phyloP scores from a whole-genome alignment of 2,888 invertebrate genomes.

The Euspilapteryx auroguttella region DNA sequence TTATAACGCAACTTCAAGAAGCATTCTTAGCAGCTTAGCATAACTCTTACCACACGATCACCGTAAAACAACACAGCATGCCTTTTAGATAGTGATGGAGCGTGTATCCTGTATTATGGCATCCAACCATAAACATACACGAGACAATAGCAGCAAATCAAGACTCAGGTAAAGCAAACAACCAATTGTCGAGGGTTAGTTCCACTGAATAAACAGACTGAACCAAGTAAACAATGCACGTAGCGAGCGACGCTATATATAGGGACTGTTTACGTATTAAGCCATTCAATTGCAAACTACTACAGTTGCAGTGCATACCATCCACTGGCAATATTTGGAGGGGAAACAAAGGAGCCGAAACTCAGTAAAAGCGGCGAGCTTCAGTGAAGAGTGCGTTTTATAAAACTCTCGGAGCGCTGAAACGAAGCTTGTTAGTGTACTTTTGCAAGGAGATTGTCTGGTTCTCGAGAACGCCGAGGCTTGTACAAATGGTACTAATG shows the following conservation, averaged over 20 bases:
- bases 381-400: no score
- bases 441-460: slow-evolving; percentile 43
- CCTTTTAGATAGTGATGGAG: no score
- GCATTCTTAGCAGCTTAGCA: no score
- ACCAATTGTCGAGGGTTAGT: slow-evolving; percentile 22
- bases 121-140: slow-evolving; percentile 21
- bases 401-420: slow-evolving; percentile 26
- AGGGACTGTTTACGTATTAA: neutral
- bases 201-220: slow-evolving; percentile 9
- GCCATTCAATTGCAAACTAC: slow-evolving; percentile 1
- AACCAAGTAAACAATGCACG: slow-evolving; percentile 13
- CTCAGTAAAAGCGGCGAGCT: no score
- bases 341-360: no score
- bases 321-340: no score
- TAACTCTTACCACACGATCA: no score
- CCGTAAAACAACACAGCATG: no score
- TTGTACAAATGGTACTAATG: slow-evolving; percentile 47
- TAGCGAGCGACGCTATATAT: slow-evolving; percentile 5
- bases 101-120: slow-evolving; percentile 13
- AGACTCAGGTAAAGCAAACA: slow-evolving; percentile 31
- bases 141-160: slow-evolving; percentile 15
- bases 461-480: slow-evolving; percentile 27
- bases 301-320: neutral
- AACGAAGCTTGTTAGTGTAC: slow-evolving; percentile 54
- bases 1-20: no score